These are phyloP conservation scores for Sclerodermus sp. DNA, from an alignment of 2,888 invertebrate genomes.

Conservation along the genomic window DNA sequence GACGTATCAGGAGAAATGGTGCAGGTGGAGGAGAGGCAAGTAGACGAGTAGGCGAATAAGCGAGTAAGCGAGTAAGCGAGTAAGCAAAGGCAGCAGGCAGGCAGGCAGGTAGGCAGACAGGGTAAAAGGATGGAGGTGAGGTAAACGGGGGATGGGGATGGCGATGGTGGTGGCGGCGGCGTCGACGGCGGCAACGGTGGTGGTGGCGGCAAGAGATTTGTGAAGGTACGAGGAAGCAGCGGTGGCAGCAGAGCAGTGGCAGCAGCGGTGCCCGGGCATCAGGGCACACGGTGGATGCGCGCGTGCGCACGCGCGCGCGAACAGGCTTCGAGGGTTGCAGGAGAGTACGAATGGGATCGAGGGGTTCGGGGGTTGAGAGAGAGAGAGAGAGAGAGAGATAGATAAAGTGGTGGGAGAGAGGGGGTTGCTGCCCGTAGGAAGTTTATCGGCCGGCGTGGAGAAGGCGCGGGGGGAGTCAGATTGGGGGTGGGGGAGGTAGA, in stretches of 20 bases:
- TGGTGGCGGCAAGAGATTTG: slow-evolving; percentile 24
- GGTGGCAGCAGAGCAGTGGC: slow-evolving; percentile 21
- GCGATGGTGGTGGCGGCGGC: background rate
- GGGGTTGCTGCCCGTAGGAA: slow-evolving; percentile 21
- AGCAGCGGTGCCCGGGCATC: slow-evolving; percentile 50
- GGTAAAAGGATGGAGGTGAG: slow-evolving; percentile 2
- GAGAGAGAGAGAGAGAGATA: background rate
- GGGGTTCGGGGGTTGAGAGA: slow-evolving; percentile 14
- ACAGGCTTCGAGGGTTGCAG: slow-evolving; percentile 11
- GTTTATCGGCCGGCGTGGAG: slow-evolving; percentile 26
- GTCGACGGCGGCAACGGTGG: slow-evolving; percentile 7
- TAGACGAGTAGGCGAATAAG: background rate
- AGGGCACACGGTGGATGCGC: slow-evolving; percentile 45
- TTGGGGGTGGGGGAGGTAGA: slow-evolving; percentile 23
- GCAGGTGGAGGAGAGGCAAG: slow-evolving; percentile 14
- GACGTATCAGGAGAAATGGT: too few species aligned
- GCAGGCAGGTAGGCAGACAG: background rate
- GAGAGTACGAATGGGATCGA: slow-evolving; percentile 23
- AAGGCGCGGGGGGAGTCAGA: too few species aligned
- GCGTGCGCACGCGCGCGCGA: slow-evolving; percentile 40
- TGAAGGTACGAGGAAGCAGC: slow-evolving; percentile 24
- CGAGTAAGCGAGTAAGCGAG: background rate
- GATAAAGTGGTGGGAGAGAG: background rate
- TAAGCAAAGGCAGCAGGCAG: background rate
- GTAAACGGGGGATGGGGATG: slow-evolving; percentile 4